Base-by-base conservation (phyloP, 2,797 vertebrate genomes). In the Melanogrammus aeglefinus region DNA sequence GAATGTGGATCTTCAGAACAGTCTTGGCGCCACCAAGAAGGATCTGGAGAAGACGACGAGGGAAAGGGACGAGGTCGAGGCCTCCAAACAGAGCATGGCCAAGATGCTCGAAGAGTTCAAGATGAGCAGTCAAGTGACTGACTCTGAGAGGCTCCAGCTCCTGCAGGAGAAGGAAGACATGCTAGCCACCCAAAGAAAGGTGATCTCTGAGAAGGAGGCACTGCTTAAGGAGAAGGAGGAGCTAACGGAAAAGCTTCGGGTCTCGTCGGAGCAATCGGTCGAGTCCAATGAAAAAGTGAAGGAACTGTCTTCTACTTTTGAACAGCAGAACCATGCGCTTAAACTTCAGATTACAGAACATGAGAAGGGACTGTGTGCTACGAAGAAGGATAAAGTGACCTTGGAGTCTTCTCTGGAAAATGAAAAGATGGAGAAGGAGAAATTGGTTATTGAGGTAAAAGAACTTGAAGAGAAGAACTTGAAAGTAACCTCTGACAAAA, bases 151-250 rank as follows among this genome's bases (percentile, higher is more conserved):
- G 41, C 78, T 95, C 79, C 91, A 94, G 38, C 93, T 98, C 33
- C 86, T 96, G 66, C 95, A 95, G 21, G 96, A 98, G 88, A 98
- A 97, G 75, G 96, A 97, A 79, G 87, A 92, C 51, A 84, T 97
- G 35, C 90, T 94, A 10, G 85, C 92, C 0, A 85, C 88, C 0
- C 95, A 97, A 80, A 92, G 86, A 77, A 95, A 92, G 83, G 88
- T 95, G 72, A 84, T 89, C 47, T 90, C 89, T 0, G 95, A 97
- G 83, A 96, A 91, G 57, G 94, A 96, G 31, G 91, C 94, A 8
- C 94, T 97, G 24, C 0, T 93, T 6, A 90, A 77, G 76, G 94
- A 96, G 78, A 93, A 93, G 0, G 84, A 93, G 44, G 90, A 91
- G n/a, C 6, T 95, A 36, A 82, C 90, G 2, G 93, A 94, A 75